phyloP scores from a whole-genome alignment of 1,140 invertebrate genomes.

The Diachasma alloeum region DNA sequence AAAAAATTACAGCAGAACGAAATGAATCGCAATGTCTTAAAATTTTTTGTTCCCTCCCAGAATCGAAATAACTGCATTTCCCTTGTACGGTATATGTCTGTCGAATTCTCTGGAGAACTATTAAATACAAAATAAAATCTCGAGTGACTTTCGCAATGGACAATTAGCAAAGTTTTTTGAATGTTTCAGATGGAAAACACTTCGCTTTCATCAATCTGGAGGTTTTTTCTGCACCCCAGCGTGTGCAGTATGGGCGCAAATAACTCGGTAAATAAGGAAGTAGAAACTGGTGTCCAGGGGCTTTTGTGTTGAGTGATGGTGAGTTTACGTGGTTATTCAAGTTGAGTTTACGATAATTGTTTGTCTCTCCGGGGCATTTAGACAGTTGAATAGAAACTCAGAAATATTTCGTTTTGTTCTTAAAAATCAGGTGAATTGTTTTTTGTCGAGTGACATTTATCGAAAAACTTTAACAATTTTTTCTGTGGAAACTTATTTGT shows the following conservation, averaged over 20 bases:
- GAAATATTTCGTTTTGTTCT: background rate
- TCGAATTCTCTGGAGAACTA: background rate
- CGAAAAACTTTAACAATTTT: no score
- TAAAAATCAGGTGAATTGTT: background rate
- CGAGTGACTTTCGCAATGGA: background rate
- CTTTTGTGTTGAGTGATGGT: background rate
- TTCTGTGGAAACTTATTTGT: no score
- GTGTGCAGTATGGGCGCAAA: constrained; percentile 4
- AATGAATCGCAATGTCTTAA: background rate
- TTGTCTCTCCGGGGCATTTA: background rate
- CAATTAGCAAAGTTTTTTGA: background rate
- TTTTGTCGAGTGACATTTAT: background rate
- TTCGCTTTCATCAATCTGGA: background rate
- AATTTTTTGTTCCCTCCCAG: background rate
- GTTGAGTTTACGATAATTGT: background rate
- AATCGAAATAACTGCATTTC: background rate
- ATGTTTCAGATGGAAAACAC: background rate
- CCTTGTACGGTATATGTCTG: background rate
- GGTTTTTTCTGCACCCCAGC: background rate
- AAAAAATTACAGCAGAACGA: background rate
- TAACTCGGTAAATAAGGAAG: constrained; percentile 2
- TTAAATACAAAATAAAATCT: background rate
- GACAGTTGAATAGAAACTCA: background rate
- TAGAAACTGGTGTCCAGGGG: background rate
- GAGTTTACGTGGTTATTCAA: background rate